phyloP scores from a whole-genome alignment of 2,888 invertebrate species.

The Isoperla grammatica region DNA sequence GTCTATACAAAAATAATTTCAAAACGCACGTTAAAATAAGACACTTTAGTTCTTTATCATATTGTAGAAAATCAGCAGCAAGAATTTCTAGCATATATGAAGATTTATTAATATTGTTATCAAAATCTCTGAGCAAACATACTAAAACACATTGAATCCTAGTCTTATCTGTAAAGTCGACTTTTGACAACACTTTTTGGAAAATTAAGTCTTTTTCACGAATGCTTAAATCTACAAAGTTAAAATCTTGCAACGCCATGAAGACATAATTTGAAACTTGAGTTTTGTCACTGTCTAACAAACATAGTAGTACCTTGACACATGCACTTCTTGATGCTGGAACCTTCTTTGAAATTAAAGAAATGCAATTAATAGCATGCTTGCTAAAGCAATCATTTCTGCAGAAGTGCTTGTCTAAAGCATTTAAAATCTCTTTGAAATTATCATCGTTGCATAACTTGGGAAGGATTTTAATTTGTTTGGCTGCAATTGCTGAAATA shows the following conservation, averaged over 20 bases:
- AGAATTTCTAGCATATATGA: constrained; percentile 20
- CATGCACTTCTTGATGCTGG: constrained; percentile 14
- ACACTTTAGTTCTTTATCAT: constrained; percentile 20
- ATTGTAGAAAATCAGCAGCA: constrained; percentile 19
- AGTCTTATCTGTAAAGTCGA: constrained; percentile 1
- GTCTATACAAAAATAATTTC: constrained; percentile 27
- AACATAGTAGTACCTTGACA: constrained; percentile 11
- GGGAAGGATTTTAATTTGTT: constrained; percentile 21
- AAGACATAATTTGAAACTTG: constrained; percentile 15
- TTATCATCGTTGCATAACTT: constrained; percentile 20
- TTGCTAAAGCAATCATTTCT: neutral
- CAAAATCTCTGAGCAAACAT: constrained; percentile 19
- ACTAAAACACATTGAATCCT: constrained; percentile 17
- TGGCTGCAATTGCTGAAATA: neutral
- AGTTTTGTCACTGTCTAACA: constrained; percentile 10
- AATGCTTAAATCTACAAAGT: neutral
- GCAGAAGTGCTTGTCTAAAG: constrained; percentile 17
- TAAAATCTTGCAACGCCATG: constrained; percentile 15
- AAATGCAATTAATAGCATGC: constrained; percentile 18
- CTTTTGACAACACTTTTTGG: constrained; percentile 17
- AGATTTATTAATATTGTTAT: constrained; percentile 3
- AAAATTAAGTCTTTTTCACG: constrained; percentile 8
- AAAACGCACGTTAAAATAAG: constrained; percentile 26
- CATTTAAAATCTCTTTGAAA: constrained; percentile 15
- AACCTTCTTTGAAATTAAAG: constrained; percentile 13